Conservation (phyloP, 2,888 invertebrate species). For the Hydrotaea diabolus region DNA sequence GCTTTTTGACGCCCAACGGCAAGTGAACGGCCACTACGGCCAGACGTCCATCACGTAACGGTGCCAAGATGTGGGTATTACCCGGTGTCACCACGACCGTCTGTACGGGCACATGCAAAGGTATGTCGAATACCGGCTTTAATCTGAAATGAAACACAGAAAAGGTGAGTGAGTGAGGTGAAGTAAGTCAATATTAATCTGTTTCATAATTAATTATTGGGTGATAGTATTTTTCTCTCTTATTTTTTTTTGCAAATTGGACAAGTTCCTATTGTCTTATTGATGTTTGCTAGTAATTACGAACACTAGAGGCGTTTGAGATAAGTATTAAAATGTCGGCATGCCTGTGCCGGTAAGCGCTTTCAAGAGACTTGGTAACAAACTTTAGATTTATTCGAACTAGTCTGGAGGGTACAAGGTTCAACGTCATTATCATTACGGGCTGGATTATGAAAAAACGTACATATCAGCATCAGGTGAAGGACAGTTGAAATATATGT, state of each 20-base stretch:
- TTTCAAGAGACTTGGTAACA: not conserved
- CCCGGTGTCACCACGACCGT: slow-evolving; percentile 82
- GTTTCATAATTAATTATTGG: not conserved
- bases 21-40: slow-evolving; percentile 81
- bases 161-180: not conserved
- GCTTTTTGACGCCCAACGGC: slow-evolving; percentile 77
- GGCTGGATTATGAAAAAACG: too few species aligned
- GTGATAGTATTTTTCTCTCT: not conserved
- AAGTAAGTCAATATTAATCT: not conserved
- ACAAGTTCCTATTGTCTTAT: not conserved
- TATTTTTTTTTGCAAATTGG: not conserved
- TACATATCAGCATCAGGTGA: too few species aligned
- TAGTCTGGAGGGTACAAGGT: too few species aligned
- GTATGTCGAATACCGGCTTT: slow-evolving; percentile 82
- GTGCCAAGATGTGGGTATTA: slow-evolving; percentile 83
- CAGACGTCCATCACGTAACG: slow-evolving; percentile 83
- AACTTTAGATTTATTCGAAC: not conserved
- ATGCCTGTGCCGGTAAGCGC: not conserved
- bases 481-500: too few species aligned
- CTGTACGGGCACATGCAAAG: slow-evolving; percentile 82
- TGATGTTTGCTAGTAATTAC: not conserved
- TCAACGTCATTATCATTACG: too few species aligned
- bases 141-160: slow-evolving; percentile 76
- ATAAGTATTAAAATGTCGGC: not conserved
- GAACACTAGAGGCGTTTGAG: not conserved